phyloP scores from a whole-genome alignment of 2,797 vertebrate species.

The Zalophus californianus region DNA sequence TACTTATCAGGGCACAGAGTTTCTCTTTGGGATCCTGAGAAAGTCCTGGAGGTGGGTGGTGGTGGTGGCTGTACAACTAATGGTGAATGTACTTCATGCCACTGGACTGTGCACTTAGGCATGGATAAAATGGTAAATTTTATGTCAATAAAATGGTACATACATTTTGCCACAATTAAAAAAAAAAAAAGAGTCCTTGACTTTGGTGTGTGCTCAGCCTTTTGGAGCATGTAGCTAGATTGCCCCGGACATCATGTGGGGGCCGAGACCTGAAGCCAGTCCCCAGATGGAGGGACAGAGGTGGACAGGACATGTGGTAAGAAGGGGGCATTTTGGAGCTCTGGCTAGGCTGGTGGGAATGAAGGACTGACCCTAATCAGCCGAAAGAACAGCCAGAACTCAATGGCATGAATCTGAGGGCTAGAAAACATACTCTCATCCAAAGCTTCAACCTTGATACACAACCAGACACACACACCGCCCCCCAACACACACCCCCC shows the following conservation, averaged over 20 bases:
- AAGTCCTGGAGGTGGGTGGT: background rate
- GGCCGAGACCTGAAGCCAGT: too few species aligned
- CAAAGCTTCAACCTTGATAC: background rate
- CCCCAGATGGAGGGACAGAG: background rate
- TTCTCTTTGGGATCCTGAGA: background rate
- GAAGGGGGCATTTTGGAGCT: accelerated
- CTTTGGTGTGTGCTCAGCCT: background rate
- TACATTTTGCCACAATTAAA: background rate
- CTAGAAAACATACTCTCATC: background rate
- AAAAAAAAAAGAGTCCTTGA: background rate
- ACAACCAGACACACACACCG: background rate
- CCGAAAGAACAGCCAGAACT: background rate
- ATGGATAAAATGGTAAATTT: background rate
- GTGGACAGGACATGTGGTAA: accelerated
- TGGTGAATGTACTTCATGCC: background rate
- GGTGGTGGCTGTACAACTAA: background rate
- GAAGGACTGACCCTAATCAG: background rate
- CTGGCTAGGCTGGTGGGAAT: background rate
- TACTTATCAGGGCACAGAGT: background rate
- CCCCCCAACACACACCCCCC: too few species aligned
- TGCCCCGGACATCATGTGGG: background rate
- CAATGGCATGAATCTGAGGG: background rate
- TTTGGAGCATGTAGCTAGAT: background rate
- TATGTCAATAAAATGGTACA: background rate
- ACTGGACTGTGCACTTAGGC: background rate